These are phyloP conservation scores for Andricus grossulariae DNA, from an alignment of 1,140 invertebrate species.

Conservation along the genomic window DNA sequence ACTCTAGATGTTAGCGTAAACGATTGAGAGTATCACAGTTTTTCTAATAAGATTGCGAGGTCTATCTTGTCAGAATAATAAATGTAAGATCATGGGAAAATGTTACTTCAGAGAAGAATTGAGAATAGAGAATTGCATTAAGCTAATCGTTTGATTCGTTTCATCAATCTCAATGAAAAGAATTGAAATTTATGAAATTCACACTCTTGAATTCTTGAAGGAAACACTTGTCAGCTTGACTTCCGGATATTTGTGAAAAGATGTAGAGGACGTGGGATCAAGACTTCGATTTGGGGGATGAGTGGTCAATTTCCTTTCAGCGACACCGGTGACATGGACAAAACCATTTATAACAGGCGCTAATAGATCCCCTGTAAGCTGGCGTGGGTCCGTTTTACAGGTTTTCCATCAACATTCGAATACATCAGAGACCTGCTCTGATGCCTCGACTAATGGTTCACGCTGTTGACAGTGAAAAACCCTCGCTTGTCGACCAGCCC, in stretches of 20 bases:
- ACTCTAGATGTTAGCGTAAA: no score
- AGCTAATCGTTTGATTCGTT: no score
- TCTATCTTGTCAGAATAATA: no score
- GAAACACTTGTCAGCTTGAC: slow-evolving; percentile 53
- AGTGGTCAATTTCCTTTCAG: slow-evolving; percentile 71
- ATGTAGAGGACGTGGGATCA: slow-evolving; percentile 47
- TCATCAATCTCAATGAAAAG: no score
- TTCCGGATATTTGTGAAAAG: slow-evolving; percentile 45
- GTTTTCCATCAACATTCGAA: slow-evolving; percentile 72
- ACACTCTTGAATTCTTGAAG: slow-evolving; percentile 33
- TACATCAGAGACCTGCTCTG: slow-evolving; percentile 57
- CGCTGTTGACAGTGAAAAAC: slow-evolving; percentile 50
- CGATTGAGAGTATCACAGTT: no score
- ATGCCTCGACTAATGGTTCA: slow-evolving; percentile 64
- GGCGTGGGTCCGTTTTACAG: slow-evolving; percentile 65
- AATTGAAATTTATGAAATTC: no score
- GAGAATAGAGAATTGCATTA: no score
- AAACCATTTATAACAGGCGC: slow-evolving; percentile 72
- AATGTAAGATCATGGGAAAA: no score
- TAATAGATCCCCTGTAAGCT: slow-evolving; percentile 66
- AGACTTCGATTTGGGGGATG: slow-evolving; percentile 51
- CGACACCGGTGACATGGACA: slow-evolving; percentile 64
- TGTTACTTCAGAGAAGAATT: no score
- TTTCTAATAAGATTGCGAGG: no score
- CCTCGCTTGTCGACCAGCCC: slow-evolving; percentile 29